Percentiles rank a stretch among this genome's conserved stretches.
Conservation (phyloP, 2,888 invertebrate genomes). For the Calliscelio sp. region DNA sequence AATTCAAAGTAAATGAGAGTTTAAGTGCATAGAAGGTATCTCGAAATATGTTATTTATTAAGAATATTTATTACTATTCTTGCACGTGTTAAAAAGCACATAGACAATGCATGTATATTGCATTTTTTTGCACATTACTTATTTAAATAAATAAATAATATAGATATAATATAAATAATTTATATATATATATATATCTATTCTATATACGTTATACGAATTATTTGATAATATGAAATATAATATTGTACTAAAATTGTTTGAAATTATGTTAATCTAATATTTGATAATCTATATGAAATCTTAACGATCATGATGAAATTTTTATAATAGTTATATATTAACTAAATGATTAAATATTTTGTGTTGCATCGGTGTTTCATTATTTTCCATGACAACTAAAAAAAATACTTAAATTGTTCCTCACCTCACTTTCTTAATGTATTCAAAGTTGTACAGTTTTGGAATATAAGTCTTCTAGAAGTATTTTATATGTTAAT, state of each 20-base stretch:
- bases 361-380: background rate
- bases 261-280: too few species aligned
- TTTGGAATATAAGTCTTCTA: conserved; percentile 4
- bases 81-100: background rate
- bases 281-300: too few species aligned
- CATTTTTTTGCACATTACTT: background rate
- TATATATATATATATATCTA: too few species aligned
- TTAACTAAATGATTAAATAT: background rate
- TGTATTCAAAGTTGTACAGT: conserved; percentile 14
- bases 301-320: too few species aligned
- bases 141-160: background rate
- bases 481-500: conserved; percentile 20
- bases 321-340: too few species aligned
- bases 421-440: conserved; percentile 14
- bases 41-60: background rate
- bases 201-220: too few species aligned
- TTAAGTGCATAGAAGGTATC: background rate
- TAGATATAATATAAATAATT: background rate
- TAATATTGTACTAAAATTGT: background rate
- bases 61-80: background rate
- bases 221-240: background rate
- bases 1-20: background rate
- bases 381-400: background rate
- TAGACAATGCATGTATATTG: background rate
- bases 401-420: conserved; percentile 7